Conservation (phyloP, 2,113 vertebrate genomes). For the Pipa parva region DNA sequence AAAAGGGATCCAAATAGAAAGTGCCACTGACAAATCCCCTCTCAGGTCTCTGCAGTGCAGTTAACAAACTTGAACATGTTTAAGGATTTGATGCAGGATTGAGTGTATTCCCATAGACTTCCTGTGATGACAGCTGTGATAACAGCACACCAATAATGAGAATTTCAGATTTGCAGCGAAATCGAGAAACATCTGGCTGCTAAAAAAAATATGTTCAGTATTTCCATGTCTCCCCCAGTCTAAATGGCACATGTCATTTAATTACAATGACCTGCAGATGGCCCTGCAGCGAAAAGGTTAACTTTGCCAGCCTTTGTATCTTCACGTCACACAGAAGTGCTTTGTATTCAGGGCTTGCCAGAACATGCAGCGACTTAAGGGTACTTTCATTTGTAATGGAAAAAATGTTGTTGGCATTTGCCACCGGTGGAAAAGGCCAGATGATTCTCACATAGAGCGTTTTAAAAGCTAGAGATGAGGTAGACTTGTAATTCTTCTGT, state of each 20-base stretch:
- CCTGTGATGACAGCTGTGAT: neutral
- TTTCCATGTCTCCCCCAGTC: neutral
- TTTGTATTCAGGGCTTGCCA: conserved; percentile 34
- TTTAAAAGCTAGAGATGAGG: neutral
- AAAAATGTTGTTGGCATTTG: conserved; percentile 33
- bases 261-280: neutral
- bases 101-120: no score
- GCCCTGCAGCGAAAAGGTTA: conserved; percentile 17
- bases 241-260: neutral
- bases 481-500: no score
- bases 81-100: no score
- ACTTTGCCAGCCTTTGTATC: conserved; percentile 22
- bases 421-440: neutral
- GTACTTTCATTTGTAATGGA: conserved; percentile 27
- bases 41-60: no score
- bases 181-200: neutral
- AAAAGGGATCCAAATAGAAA: no score
- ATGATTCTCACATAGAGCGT: neutral
- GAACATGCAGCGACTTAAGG: conserved; percentile 25
- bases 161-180: no score
- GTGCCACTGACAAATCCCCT: no score
- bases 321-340: conserved; percentile 16
- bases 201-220: neutral
- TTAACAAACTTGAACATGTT: no score
- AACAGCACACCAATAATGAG: neutral